Base-by-base conservation (phyloP, 2,113 vertebrate genomes). In the Danionella cerebrum region DNA sequence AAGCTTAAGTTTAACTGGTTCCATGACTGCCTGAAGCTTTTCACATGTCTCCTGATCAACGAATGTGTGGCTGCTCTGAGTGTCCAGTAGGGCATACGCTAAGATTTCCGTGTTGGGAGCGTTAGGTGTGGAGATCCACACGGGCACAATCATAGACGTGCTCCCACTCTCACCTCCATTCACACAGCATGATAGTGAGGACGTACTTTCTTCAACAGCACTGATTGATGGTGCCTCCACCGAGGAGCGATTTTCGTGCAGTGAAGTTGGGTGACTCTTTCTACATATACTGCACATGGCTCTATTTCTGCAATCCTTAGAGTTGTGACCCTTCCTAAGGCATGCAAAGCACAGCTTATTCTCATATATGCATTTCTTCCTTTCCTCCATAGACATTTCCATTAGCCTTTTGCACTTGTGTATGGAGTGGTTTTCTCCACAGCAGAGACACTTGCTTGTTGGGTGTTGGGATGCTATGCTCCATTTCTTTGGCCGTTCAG, bases 371-470 rank as follows among this genome's bases (percentile, higher is more conserved):
- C 67, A 73, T 18, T 8, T 70, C 45, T 10, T 73, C 29, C 62
- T 72, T 9, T 76, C 70, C 2, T 62, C 59, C 13, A 52, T 27
- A 10, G 42, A 18, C 14, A 41, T 58, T 1, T 7, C 41, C 18
- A 19, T 9, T 18, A 77, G 67, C 9, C 4, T 59, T 16, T 73
- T 39, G 16, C 74, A 76, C 50, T 73, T 78, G 58, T 75, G 31
- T 0, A 77, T 71, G 27, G 57, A 73, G 16, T 79, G 75, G 5
- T 22, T 47, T 63, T 79, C 70, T 65, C 57, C 78, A 73, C 72
- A 79, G 24, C 19, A 71, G 8, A 36, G 9, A 19, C 19, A 38
- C 8, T 11, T n/a, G 19, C 36, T 7, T 57, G 19, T 14, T 39
- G 53, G 24, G 2, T 2, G 0, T 55, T 6, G 22, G 12, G 12